Percentiles rank a stretch among this genome's conserved stretches.
Conservation (phyloP, 2,888 invertebrate species). For the Cerastis leucographa region DNA sequence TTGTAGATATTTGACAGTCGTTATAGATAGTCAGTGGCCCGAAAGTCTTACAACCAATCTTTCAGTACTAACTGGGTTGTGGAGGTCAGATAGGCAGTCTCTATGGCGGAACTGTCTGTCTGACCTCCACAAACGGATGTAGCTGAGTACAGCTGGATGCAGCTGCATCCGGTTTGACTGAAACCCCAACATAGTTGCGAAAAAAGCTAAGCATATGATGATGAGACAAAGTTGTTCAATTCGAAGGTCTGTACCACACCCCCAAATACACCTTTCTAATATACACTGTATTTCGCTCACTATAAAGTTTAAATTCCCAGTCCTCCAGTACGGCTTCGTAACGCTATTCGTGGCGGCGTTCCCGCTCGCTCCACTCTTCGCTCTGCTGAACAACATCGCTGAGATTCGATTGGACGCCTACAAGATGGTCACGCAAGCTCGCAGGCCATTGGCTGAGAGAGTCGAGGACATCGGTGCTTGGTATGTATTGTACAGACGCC, state of each 20-base stretch:
- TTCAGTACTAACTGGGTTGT: too few species aligned
- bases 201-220: too few species aligned
- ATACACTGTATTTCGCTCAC: not conserved
- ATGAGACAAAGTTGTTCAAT: not conserved
- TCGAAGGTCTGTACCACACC: not conserved
- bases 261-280: too few species aligned
- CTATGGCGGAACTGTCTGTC: too few species aligned
- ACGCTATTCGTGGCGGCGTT: conserved; percentile 99
- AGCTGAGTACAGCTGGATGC: too few species aligned
- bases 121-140: too few species aligned
- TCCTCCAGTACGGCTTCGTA: conserved; percentile 99
- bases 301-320: conserved; percentile 87
- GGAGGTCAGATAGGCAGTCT: too few species aligned
- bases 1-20: too few species aligned
- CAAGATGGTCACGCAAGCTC: conserved; percentile 98
- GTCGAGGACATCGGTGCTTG: conserved; percentile 98
- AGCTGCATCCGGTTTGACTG: too few species aligned
- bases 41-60: too few species aligned
- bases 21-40: too few species aligned
- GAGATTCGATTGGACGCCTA: conserved; percentile 98
- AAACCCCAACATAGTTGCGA: too few species aligned
- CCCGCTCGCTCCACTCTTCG: conserved; percentile 98
- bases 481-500: conserved; percentile 72
- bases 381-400: conserved; percentile 98
- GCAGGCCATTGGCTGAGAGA: conserved; percentile 96